phyloP scores from a whole-genome alignment of 2,888 invertebrate species.

The Nomada ruficornis region DNA sequence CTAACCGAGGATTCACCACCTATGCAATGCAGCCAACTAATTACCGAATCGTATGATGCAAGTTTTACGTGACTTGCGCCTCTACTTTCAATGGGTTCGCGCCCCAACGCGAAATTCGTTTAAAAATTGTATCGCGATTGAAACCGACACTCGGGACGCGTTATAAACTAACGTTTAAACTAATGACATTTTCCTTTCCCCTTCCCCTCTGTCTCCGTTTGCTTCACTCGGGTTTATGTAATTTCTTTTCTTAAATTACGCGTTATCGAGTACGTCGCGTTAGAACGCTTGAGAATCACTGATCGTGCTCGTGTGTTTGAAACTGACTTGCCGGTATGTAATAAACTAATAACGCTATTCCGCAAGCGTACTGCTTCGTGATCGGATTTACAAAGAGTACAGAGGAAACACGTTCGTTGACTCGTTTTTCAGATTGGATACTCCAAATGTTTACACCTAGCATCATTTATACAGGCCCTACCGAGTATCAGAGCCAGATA shows the following conservation, averaged over 20 bases:
- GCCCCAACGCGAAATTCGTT: neutral
- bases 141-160: too few relatives aligned
- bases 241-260: neutral
- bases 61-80: constrained; percentile 15
- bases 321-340: constrained; percentile 41
- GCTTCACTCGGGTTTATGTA: too few relatives aligned
- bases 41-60: constrained; percentile 40
- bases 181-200: too few relatives aligned
- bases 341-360: constrained; percentile 44
- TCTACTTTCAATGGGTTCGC: neutral
- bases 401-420: neutral
- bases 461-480: constrained; percentile 39
- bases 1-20: neutral
- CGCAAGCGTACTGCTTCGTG: constrained; percentile 18
- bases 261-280: neutral
- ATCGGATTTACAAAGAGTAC: neutral
- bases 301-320: constrained; percentile 25
- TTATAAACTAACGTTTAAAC: too few relatives aligned
- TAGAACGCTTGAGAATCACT: constrained; percentile 57
- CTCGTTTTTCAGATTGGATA: neutral
- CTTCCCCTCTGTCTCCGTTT: too few relatives aligned
- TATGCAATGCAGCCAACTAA: neutral
- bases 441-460: constrained; percentile 35
- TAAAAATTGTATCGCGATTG: neutral
- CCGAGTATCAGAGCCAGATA: constrained; percentile 34